Conservation (phyloP, 2,888 invertebrate species). For the Ferrisia virgata region DNA sequence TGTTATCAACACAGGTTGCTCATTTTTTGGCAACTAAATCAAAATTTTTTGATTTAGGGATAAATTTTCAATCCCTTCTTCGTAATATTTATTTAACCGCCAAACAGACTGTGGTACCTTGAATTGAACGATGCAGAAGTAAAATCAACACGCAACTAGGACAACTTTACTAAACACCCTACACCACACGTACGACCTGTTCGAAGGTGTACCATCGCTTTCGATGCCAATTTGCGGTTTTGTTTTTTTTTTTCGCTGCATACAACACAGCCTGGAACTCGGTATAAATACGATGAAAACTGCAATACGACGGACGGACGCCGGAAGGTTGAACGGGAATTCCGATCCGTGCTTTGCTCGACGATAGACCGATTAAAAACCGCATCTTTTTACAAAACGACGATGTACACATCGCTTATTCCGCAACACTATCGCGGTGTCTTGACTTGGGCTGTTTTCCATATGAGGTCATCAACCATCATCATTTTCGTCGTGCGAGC, state of each 20-base stretch:
- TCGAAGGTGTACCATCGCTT: conserved; percentile 1
- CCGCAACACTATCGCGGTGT: not conserved
- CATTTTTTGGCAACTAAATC: too few relatives aligned
- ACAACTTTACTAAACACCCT: not conserved
- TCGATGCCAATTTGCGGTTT: conserved; percentile 23
- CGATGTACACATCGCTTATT: not conserved
- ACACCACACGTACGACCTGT: not conserved
- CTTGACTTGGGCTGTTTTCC: not conserved
- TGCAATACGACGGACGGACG: not conserved
- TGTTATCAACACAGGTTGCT: too few relatives aligned
- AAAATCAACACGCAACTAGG: too few relatives aligned
- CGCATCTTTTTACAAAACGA: not conserved
- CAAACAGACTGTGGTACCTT: not conserved
- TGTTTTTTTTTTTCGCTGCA: not conserved
- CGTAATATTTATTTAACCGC: not conserved
- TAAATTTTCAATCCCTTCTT: not conserved
- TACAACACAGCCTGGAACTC: too few relatives aligned
- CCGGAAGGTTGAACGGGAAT: conserved; percentile 18
- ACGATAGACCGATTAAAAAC: not conserved
- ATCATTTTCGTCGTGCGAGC: not conserved
- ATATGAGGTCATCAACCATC: conserved; percentile 13
- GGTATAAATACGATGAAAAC: not conserved
- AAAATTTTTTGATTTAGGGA: too few relatives aligned
- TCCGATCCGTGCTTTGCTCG: not conserved
- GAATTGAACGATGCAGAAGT: too few relatives aligned